Conservation (phyloP, 2,888 invertebrate genomes). For the Dryomyza anilis region DNA sequence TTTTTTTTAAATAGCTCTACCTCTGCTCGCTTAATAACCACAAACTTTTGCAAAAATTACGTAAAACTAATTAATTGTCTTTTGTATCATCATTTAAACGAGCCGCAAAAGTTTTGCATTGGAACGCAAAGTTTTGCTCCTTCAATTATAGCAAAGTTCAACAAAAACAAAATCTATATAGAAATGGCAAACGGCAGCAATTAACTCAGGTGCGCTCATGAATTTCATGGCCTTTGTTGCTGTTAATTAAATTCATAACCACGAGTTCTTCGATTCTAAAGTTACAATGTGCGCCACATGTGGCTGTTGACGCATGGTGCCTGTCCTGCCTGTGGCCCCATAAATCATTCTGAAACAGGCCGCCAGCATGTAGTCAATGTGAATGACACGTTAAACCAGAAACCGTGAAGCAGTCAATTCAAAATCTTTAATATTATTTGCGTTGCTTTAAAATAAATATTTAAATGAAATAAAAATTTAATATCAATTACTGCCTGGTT, state of each 20-base stretch:
- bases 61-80: conserved; percentile 12
- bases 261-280: too few species aligned
- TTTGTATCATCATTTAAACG: conserved; percentile 11
- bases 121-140: neutral
- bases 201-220: conserved; percentile 48
- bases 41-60: conserved; percentile 12
- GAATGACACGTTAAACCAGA: neutral
- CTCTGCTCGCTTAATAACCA: too few species aligned
- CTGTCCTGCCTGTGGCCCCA: neutral
- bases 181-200: conserved; percentile 46
- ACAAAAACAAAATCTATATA: neutral
- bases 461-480: too few species aligned
- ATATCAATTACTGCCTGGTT: too few species aligned
- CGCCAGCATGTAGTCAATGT: neutral
- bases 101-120: neutral
- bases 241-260: conserved; percentile 56
- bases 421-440: too few species aligned
- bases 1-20: too few species aligned
- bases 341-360: neutral
- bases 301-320: too few species aligned
- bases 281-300: too few species aligned
- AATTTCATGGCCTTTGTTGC: conserved; percentile 46
- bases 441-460: too few species aligned
- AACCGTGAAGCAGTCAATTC: too few species aligned
- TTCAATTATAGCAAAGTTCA: neutral